A percentile compares a stretch with the other conserved stretches of the same genome.
phyloP scores from a whole-genome alignment of 53 echinoderm and acorn worm genomes.

The Holothuria leucospilota region DNA sequence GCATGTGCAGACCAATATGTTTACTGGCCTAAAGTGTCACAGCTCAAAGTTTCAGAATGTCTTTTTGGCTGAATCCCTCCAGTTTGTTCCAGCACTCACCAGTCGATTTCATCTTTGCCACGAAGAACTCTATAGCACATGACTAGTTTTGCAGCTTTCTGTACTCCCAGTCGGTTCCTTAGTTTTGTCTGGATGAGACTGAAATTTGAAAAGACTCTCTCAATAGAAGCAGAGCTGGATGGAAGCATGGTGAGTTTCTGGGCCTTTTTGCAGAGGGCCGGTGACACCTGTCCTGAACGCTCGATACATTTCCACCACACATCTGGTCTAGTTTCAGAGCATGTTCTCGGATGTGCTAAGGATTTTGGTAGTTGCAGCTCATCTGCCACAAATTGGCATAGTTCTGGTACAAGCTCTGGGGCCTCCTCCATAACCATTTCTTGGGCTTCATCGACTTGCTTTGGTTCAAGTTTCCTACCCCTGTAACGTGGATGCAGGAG shows the following conservation, averaged over 20 bases:
- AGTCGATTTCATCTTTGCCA: conserved; percentile 32
- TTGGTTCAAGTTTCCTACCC: conserved; percentile 30
- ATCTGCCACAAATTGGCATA: conserved; percentile 43
- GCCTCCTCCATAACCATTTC: conserved; percentile 4
- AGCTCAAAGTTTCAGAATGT: conserved; percentile 2
- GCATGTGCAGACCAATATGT: too few relatives aligned
- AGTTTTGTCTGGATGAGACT: conserved; percentile 33
- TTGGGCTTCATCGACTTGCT: conserved; percentile 36
- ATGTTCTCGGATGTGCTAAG: conserved; percentile 14
- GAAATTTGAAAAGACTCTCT: background rate
- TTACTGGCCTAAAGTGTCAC: too few relatives aligned
- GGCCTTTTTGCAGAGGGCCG: conserved; percentile 16
- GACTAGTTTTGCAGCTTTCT: conserved; percentile 48
- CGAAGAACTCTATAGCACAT: conserved; percentile 41
- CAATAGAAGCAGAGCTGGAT: conserved; percentile 48
- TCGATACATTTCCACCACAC: conserved; percentile 39
- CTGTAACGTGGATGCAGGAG: conserved; percentile 32
- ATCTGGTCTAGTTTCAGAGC: conserved; percentile 36
- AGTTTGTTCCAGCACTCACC: background rate
- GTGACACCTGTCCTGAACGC: background rate
- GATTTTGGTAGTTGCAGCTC: conserved; percentile 27
- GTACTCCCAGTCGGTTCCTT: conserved; percentile 40
- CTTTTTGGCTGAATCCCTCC: conserved; percentile 7
- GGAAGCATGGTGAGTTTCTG: conserved; percentile 19
- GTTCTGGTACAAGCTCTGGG: conserved; percentile 2